A percentile compares a stretch with the other conserved stretches of the same genome.
Conservation (phyloP, 2,888 invertebrate species). For the Idaea biselata region DNA sequence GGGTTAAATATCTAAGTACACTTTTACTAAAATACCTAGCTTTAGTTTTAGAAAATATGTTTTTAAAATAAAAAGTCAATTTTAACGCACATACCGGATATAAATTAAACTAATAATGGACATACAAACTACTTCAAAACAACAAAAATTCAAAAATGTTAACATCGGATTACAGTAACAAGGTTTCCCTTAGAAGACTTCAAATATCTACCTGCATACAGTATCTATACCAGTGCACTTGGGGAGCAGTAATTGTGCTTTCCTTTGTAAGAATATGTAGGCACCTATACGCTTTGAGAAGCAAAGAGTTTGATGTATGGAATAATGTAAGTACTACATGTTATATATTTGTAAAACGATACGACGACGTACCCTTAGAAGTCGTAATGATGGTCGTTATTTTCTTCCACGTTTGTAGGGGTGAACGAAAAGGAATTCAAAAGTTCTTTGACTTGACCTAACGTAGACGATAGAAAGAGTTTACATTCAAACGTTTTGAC, state of each 20-base stretch:
- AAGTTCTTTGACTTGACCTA: neutral
- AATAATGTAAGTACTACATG: neutral
- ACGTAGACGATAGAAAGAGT: too few species aligned
- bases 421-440: neutral
- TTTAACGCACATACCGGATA: too few species aligned
- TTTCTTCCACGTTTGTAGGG: neutral
- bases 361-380: neutral
- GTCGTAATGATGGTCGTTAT: neutral
- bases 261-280: neutral
- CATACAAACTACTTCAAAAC: neutral
- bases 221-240: neutral
- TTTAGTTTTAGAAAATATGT: too few species aligned
- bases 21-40: too few species aligned
- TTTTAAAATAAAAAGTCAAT: too few species aligned
- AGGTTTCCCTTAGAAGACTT: neutral
- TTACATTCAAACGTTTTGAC: too few species aligned
- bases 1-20: too few species aligned
- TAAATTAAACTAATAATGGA: too few species aligned
- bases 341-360: neutral
- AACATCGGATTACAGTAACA: neutral
- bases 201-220: neutral
- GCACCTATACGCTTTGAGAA: neutral
- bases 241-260: neutral
- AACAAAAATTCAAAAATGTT: neutral
- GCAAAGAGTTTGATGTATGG: neutral